Percentiles rank a stretch among this genome's conserved stretches.
Conservation (phyloP, 2,113 vertebrate species). For the Ochotona curzoniae region DNA sequence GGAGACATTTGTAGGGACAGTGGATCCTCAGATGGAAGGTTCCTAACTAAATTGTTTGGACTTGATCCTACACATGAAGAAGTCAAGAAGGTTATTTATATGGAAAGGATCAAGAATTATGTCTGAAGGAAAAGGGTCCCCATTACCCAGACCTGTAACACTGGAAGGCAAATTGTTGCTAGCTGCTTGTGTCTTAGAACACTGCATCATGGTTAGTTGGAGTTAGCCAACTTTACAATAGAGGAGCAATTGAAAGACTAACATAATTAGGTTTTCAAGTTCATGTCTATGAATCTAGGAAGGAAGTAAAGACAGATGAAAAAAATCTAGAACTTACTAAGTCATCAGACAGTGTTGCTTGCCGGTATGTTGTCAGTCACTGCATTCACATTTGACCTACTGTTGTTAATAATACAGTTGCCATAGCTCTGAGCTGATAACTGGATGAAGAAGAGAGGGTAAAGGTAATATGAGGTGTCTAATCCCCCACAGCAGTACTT, state of each 20-base stretch:
- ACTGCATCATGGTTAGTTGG: background rate
- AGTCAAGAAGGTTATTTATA: background rate
- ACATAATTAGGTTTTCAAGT: rapidly evolving
- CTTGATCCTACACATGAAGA: background rate
- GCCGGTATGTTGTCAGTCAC: no score
- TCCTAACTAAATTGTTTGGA: background rate
- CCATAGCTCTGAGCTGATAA: background rate
- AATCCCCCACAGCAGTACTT: background rate
- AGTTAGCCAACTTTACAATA: no score
- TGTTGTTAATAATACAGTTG: background rate
- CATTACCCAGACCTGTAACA: background rate
- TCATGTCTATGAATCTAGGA: background rate
- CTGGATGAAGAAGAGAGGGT: background rate
- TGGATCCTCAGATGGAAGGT: background rate
- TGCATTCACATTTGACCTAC: rapidly evolving
- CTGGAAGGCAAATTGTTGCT: background rate
- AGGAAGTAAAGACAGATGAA: background rate
- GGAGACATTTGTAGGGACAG: background rate
- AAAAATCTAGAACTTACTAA: rapidly evolving
- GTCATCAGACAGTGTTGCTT: no score
- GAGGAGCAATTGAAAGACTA: background rate
- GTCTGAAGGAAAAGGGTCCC: background rate
- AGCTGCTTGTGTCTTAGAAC: no score
- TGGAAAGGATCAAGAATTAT: background rate
- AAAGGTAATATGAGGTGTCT: rapidly evolving